Conservation (phyloP, 1,140 invertebrate genomes). For the Drosophila pallidifrons region DNA sequence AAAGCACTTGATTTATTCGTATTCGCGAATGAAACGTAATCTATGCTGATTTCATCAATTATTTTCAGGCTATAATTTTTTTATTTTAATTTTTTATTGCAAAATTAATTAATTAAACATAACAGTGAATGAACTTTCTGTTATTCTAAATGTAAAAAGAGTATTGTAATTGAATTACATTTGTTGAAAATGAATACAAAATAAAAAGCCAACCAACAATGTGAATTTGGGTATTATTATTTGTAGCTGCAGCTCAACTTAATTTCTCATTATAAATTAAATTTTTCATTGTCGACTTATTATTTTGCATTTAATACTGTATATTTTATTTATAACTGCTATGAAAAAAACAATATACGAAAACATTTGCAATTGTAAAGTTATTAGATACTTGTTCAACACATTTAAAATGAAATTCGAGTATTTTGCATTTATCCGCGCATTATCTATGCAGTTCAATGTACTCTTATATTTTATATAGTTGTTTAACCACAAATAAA, state of each 20-base stretch:
- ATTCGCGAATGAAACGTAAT: neutral
- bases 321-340: conserved; percentile 2
- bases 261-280: conserved; percentile 10
- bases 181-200: neutral
- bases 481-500: conserved; percentile 54
- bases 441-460: conserved; percentile 41
- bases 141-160: neutral
- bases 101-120: conserved; percentile 36
- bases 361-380: neutral
- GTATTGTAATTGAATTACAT: conserved; percentile 11
- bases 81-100: neutral
- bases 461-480: conserved; percentile 28
- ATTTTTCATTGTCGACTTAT: neutral
- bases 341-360: neutral
- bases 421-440: neutral
- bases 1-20: conserved; percentile 26
- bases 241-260: neutral
- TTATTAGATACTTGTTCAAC: neutral
- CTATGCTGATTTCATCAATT: neutral
- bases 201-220: neutral
- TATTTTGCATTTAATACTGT: neutral
- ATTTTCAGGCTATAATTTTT: neutral
- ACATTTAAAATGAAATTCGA: conserved; percentile 5
- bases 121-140: neutral
- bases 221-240: too few relatives aligned